Evolutionary conservation across 2,888 invertebrate species (phyloP), one percentile per base, ranked within the genome.

Genomic region (Tromatobia lineatoria): DNA sequence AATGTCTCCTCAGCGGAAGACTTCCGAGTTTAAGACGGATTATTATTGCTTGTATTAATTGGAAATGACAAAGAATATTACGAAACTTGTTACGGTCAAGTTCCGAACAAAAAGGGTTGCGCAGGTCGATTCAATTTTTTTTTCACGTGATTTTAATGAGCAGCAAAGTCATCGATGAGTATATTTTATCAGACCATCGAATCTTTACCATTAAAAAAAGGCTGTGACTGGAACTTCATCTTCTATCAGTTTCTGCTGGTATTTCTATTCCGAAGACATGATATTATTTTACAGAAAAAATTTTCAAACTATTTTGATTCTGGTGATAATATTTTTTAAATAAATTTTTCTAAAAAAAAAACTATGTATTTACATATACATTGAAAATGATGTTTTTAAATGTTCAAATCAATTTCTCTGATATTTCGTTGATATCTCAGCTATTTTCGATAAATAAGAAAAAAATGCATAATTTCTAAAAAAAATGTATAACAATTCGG

Each of bases 11-110:
- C 25, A 57, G 57, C 20, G 85, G 87, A 89, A 87, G 90, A 88
- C 82, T 88, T 89, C 86, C 89, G 89, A 88, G 85, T 89, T 88
- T 86, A 81, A 87, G 67, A 81, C 67, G 57, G 25, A 67, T 67
- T 67, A 54, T 54, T 42, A 29, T 52, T 34, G 52, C 25, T 76
- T 66, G 42, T 66, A 66, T 75, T 23, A 42, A 29, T 18, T 23
- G 52, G 20, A 42, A 64, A 61, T 18, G 20, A 50, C 15, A 73
- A 34, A 25, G 50, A n/a, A 61, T 13, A 78, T 3, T 11, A 42
- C 45, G 10, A 59, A 18, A 47, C 71, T 80, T 66, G 80, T 73
- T 77, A 87, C 87, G 88, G 87, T 89, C 85, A 89, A 87, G 86
- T 89, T 89, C 88, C 88, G 80, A 82, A 86, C 18, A 50, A 74